phyloP scores from a whole-genome alignment of 2,888 invertebrate species.

The Cacoxenus indagator region DNA sequence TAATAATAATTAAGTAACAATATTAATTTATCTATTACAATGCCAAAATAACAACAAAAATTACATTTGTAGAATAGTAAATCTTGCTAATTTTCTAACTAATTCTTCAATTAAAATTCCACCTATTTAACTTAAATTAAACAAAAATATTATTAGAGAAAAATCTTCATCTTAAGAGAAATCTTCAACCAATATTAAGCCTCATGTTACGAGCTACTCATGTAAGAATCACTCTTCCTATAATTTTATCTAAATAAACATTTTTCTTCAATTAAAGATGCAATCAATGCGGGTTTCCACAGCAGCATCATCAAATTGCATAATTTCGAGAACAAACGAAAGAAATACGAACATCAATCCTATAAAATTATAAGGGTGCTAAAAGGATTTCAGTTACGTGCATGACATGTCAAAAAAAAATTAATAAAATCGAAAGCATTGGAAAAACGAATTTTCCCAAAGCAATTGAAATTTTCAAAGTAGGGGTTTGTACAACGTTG shows the following conservation, averaged over 20 bases:
- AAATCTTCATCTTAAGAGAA: no score
- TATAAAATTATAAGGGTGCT: conserved; percentile 15
- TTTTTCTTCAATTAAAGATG: conserved; percentile 51
- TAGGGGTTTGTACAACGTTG: conserved; percentile 12
- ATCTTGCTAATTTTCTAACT: no score
- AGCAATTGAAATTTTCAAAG: conserved; percentile 10
- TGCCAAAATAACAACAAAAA: no score
- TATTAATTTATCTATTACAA: no score
- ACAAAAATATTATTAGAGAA: no score
- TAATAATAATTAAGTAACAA: no score
- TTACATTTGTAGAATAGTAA: no score
- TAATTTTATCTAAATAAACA: conserved; percentile 56
- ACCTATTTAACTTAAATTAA: no score
- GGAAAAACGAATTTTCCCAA: conserved; percentile 5
- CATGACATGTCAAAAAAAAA: background rate
- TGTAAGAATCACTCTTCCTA: background rate
- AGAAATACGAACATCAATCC: background rate
- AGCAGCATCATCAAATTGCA: conserved; percentile 15
- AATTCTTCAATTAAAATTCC: no score
- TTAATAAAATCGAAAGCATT: background rate
- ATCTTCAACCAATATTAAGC: no score
- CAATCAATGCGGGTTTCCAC: conserved; percentile 47
- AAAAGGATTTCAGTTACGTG: conserved; percentile 15
- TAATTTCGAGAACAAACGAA: conserved; percentile 7
- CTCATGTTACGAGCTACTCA: conserved; percentile 25